Conservation (phyloP, 2,888 invertebrate species). For the Capitulum mitella region DNA sequence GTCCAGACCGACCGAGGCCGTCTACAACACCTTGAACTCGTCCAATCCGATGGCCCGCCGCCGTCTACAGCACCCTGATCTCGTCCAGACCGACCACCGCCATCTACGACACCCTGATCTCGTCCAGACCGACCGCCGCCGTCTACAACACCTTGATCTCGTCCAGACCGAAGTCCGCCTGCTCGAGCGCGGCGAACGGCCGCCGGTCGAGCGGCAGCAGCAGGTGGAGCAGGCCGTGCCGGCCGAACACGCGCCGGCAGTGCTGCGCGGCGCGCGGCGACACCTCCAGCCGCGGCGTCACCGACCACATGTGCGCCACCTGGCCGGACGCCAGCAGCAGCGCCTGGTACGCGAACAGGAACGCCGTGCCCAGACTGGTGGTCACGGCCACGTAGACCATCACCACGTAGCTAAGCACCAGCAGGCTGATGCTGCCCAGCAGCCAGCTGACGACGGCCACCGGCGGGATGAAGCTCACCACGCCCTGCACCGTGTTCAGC, state of each 20-base stretch:
- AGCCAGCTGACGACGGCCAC: neutral
- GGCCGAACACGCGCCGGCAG: conserved; percentile 35
- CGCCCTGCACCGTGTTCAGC: conserved; percentile 1
- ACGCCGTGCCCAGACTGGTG: neutral
- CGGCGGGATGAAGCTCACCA: neutral
- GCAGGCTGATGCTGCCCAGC: neutral
- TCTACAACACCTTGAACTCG: too few species aligned
- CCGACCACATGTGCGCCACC: conserved; percentile 19
- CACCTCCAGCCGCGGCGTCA: conserved; percentile 31
- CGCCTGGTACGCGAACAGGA: neutral
- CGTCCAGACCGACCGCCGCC: neutral
- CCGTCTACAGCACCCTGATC: too few species aligned
- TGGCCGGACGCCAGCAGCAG: neutral
- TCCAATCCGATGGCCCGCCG: too few species aligned
- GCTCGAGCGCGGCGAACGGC: neutral
- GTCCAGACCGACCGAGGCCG: too few species aligned
- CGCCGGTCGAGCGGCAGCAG: conserved; percentile 31
- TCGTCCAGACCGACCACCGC: too few species aligned
- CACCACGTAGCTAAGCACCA: neutral
- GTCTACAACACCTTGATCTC: conserved; percentile 5
- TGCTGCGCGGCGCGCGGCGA: conserved; percentile 35
- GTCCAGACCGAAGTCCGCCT: neutral
- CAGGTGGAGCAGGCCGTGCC: conserved; percentile 34
- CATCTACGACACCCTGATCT: neutral
- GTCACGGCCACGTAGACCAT: neutral